phyloP scores from a whole-genome alignment of 2,888 invertebrate species.

The Ctena decussata region DNA sequence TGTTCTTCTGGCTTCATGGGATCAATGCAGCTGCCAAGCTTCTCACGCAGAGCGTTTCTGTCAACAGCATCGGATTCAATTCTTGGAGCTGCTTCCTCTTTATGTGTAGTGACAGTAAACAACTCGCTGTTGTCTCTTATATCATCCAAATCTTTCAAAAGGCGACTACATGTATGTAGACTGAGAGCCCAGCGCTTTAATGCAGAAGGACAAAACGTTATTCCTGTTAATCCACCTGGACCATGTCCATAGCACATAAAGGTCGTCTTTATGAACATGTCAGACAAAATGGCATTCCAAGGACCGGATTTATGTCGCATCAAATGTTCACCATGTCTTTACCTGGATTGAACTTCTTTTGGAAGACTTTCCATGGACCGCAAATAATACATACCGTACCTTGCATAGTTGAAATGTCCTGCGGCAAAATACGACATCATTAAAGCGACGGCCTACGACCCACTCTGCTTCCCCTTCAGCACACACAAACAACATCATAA shows the following conservation, averaged over 20 bases:
- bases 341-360: conserved; percentile 37
- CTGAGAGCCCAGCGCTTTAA: conserved; percentile 57
- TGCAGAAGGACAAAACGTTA: conserved; percentile 47
- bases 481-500: conserved; percentile 58
- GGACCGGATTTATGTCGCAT: conserved; percentile 59
- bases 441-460: conserved; percentile 45
- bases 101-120: too few species aligned
- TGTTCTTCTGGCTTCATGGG: neutral
- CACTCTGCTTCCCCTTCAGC: conserved; percentile 61
- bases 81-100: too few species aligned
- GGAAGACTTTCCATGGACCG: conserved; percentile 52
- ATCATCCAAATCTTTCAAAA: conserved; percentile 12
- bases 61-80: neutral
- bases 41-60: neutral
- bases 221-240: conserved; percentile 4
- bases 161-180: conserved; percentile 33
- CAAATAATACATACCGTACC: conserved; percentile 63
- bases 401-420: conserved; percentile 61
- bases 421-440: conserved; percentile 67
- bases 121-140: neutral
- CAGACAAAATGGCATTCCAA: conserved; percentile 69
- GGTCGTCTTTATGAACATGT: conserved; percentile 70
- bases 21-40: too few species aligned
- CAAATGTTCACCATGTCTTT: conserved; percentile 61
- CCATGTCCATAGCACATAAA: conserved; percentile 74